Evolutionary conservation across 2,113 vertebrate species (phyloP), one percentile per base, ranked within the genome.

Genomic region (Oreochromis spilurus): DNA sequence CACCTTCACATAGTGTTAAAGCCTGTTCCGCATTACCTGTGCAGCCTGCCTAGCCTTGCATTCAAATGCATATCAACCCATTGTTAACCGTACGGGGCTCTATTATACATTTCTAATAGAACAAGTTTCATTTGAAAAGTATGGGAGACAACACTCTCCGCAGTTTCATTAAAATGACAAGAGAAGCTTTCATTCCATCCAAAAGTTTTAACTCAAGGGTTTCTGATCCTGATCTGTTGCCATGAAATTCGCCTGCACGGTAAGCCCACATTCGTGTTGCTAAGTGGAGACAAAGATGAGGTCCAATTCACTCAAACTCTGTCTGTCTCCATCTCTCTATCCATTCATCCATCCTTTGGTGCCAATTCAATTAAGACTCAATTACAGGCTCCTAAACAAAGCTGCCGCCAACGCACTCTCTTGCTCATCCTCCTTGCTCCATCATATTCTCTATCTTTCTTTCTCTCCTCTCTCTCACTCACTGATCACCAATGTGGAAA

Each of bases 341-440:
- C 93, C 50, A 86, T 91, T 94, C 92, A 92, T 70, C 88, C 89
- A 85, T 57, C 87, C 93, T 95, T 95, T 96, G 95, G 95, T 95
- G 96, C 93, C 95, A 97, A 97, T 97, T 96, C 96, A 97, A 97
- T 98, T 97, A 97, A 95, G 96, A 96, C 91, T 95, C 93, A 97
- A 97, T 97, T 97, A 96, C 94, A 89, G 91, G 67, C 93, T 93
- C 75, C 83, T 89, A 96, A 96, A 97, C 92, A 96, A 95, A 94
- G 91, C 92, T 88, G 88, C 91, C 82, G 57, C 92, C 82, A 82
- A 81, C 24, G 24, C 40, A 5, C 83, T 80, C 87, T 94, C 90
- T 62, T 88, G 45, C 82, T 87, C 79, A 48, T 62, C 87, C 75
- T 79, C 48, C 38, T 24, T 40, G 7, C 60, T 65, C 40, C 24